Evolutionary conservation across 2,113 vertebrate genomes (phyloP), one percentile per base, ranked within the genome.

Genomic region (Oxyura jamaicensis): DNA sequence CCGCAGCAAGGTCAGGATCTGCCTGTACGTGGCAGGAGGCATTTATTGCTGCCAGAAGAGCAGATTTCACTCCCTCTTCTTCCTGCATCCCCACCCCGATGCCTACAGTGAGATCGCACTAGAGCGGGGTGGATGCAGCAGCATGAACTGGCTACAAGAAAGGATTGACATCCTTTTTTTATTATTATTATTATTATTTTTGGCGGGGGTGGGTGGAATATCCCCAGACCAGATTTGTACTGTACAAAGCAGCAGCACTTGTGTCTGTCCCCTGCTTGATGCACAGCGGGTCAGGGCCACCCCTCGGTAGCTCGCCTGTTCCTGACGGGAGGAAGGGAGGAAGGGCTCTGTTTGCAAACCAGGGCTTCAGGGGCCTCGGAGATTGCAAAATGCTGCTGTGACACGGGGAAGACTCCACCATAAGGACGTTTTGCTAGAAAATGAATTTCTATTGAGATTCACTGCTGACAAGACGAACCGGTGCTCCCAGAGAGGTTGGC

Each of bases 11-110:
- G 92, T 95, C 88, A 44, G 86, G 71, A 93, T 69, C 76, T 75
- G 86, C 85, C 75, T 92, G 79, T 78, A 80, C 85, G 68, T 86
- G 88, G 92, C 94, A 92, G 86, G 36, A 96, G 88, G 58, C 88
- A 92, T 90, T 95, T 96, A 96, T 86, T 95, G 86, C 93, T 96
- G 88, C 90, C 92, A 94, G 95, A 91, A 90, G 60, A 86, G 79
- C 52, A 87, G 50, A 88, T 74, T 91, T 83, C 71, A 66, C 67
- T 95, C 76, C 81, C 44, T 95, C 58, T 91, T 82, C 4, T 82
- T 92, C 75, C 77, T 90, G 42, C 67, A 83, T 94, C 81, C 63
- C 77, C 95, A 93, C 91, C 95, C 93, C 48, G 86, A 65, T 86
- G 90, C 86, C 80, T 96, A 73, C 86, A 94, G 85, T 92, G 91